phyloP scores from a whole-genome alignment of 2,797 vertebrate species.

The Salmo trutta region DNA sequence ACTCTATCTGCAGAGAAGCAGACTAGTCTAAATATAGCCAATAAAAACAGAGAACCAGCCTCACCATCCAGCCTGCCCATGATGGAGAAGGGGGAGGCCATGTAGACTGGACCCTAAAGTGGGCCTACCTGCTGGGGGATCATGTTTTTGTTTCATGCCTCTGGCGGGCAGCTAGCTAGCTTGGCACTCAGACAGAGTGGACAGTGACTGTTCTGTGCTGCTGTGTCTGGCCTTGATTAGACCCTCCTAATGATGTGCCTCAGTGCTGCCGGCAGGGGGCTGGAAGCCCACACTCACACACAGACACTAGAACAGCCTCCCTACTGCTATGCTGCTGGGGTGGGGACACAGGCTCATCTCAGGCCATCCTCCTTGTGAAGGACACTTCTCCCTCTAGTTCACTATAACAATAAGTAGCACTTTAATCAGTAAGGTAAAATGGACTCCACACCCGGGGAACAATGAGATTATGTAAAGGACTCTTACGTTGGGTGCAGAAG shows the following conservation, averaged over 20 bases:
- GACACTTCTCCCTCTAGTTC: slow-evolving; percentile 37
- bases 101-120: slow-evolving; percentile 41
- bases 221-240: slow-evolving; percentile 55
- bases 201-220: slow-evolving; percentile 17
- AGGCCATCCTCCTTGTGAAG: slow-evolving; percentile 42
- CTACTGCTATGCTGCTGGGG: slow-evolving; percentile 37
- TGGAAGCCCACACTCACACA: slow-evolving; percentile 36
- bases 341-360: slow-evolving; percentile 14
- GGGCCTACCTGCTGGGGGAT: slow-evolving; percentile 40
- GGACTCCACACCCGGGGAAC: slow-evolving; percentile 27
- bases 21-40: slow-evolving; percentile 77
- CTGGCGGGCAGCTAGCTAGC: slow-evolving; percentile 34
- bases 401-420: slow-evolving; percentile 18
- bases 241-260: slow-evolving; percentile 59
- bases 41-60: slow-evolving; percentile 54
- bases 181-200: slow-evolving; percentile 41
- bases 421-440: slow-evolving; percentile 46
- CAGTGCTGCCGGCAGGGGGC: slow-evolving; percentile 53
- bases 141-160: slow-evolving; percentile 46
- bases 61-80: slow-evolving; percentile 34
- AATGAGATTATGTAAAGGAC: slow-evolving; percentile 25
- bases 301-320: slow-evolving; percentile 16
- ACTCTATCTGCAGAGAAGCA: slow-evolving; percentile 72
- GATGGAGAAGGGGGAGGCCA: slow-evolving; percentile 25
- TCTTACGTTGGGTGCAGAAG: neutral